phyloP scores from a whole-genome alignment of 2,797 vertebrate genomes.

The Brachyalestes nurse region DNA sequence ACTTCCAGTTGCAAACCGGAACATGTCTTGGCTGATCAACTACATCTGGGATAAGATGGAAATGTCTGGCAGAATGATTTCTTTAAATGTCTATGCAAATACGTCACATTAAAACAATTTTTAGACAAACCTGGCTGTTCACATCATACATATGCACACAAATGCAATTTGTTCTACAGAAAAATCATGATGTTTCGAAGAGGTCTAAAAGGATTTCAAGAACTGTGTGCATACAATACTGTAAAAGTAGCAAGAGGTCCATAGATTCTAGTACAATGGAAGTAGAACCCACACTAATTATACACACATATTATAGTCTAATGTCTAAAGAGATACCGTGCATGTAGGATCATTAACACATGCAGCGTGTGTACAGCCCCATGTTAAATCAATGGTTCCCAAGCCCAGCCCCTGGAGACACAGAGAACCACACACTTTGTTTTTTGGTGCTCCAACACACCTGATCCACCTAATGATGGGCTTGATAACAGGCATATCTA shows the following conservation, averaged over 20 bases:
- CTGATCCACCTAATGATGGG: neutral
- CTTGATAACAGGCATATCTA: neutral
- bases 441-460: neutral
- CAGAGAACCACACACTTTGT: neutral
- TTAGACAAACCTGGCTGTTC: neutral
- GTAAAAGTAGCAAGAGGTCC: neutral
- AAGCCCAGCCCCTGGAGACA: neutral
- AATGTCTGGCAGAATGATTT: neutral
- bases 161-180: neutral
- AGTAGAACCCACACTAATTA: constrained; percentile 24
- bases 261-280: constrained; percentile 50
- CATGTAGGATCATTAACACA: constrained; percentile 33
- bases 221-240: neutral
- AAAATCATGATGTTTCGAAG: neutral
- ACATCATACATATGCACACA: neutral
- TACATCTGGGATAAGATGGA: too few species aligned
- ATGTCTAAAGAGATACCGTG: constrained; percentile 23
- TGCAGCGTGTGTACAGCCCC: constrained; percentile 50
- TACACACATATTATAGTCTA: neutral
- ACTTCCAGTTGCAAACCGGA: too few species aligned
- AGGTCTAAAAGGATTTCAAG: neutral
- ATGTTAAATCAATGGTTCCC: constrained; percentile 59
- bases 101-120: neutral
- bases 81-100: neutral
- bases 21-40: too few species aligned